phyloP scores from a whole-genome alignment of 2,797 vertebrate genomes.

The Gymnothorax reevesii region DNA sequence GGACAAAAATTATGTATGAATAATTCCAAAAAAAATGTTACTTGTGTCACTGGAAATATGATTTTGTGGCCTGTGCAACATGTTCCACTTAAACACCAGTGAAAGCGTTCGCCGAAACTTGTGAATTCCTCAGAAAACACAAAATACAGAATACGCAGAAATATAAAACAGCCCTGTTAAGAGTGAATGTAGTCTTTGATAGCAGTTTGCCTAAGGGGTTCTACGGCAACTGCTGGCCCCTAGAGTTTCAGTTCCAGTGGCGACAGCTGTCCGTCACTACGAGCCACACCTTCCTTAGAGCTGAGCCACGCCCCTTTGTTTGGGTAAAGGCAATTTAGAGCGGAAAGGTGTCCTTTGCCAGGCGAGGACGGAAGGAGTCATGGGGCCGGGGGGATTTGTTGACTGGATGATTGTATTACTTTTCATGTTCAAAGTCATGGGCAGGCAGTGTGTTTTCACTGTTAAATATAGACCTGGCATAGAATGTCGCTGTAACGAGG shows the following conservation, averaged over 20 bases:
- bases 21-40: no score
- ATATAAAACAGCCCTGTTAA: no score
- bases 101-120: no score
- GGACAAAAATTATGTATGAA: no score
- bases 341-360: neutral
- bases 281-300: neutral
- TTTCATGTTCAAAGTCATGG: slow-evolving; percentile 26
- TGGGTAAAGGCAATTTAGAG: slow-evolving; percentile 2
- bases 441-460: neutral
- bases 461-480: slow-evolving; percentile 16
- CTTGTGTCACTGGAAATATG: no score
- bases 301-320: neutral
- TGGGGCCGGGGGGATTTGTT: neutral
- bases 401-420: slow-evolving; percentile 20
- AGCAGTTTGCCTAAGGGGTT: no score
- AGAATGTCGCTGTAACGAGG: no score
- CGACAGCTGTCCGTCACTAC: neutral
- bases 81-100: no score
- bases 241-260: neutral
- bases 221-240: neutral
- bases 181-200: no score
- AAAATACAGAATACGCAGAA: no score
- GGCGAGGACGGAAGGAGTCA: neutral
- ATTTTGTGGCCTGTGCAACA: no score
- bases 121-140: no score